These are phyloP conservation scores for Myotis lucifugus DNA, from an alignment of 2,113 vertebrate species.

Conservation along the genomic window DNA sequence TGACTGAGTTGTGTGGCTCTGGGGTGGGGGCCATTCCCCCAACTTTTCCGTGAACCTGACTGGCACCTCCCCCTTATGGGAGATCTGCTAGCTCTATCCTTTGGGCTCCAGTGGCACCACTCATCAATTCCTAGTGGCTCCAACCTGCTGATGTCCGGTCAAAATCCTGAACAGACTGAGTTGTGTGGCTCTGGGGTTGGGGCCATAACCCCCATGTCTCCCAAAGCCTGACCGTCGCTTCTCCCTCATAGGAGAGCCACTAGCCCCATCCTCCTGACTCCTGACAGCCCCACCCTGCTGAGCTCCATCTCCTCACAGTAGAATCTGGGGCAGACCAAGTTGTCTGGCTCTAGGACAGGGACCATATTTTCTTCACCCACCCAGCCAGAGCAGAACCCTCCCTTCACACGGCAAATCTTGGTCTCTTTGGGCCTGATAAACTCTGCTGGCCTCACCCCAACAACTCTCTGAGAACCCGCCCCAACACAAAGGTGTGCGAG, in stretches of 20 bases:
- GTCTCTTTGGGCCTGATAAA: neutral
- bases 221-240: neutral
- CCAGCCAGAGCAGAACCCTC: neutral
- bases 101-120: neutral
- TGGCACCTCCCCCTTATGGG: neutral
- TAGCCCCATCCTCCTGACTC: neutral
- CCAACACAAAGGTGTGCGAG: neutral
- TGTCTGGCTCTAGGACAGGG: neutral
- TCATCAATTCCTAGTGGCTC: neutral
- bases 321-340: neutral
- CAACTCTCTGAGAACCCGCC: neutral
- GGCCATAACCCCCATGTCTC: neutral
- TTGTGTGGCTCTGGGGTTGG: neutral
- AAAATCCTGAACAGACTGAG: neutral
- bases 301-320: neutral
- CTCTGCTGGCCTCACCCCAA: neutral
- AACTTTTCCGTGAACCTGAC: neutral
- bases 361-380: neutral
- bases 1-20: neutral
- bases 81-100: neutral
- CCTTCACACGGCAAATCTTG: neutral
- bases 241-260: neutral
- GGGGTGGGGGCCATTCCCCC: no score
- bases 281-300: neutral
- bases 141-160: neutral